Evolutionary conservation across 2,113 vertebrate species (phyloP).

Genomic region (Chelonoidis abingdonii): DNA sequence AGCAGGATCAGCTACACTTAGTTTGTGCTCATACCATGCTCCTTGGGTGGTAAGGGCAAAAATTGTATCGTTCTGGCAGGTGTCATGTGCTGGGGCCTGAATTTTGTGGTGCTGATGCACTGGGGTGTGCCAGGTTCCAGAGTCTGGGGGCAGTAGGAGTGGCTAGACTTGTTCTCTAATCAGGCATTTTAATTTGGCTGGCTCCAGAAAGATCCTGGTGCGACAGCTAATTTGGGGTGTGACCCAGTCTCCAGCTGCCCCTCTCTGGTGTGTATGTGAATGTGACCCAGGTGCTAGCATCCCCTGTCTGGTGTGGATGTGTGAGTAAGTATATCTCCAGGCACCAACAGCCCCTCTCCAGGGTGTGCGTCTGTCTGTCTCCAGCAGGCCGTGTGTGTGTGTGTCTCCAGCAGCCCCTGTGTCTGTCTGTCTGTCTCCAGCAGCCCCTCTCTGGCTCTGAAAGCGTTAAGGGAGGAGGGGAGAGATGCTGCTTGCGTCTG

Average conservation of each 20-base stretch:
- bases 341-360: not conserved
- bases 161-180: not conserved
- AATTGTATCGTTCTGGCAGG: not conserved
- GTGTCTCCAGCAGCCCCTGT: fast-evolving
- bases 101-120: not conserved
- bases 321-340: not conserved
- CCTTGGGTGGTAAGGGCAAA: not conserved
- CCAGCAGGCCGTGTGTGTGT: not conserved
- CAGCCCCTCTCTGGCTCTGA: slow-evolving; percentile 1
- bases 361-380: not conserved
- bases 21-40: not conserved
- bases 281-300: not conserved
- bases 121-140: not conserved
- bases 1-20: not conserved
- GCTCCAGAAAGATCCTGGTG: fast-evolving
- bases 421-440: not conserved
- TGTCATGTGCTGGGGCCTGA: not conserved
- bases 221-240: fast-evolving
- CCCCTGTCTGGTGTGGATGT: not conserved
- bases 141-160: not conserved
- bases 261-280: not conserved
- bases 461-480: slow-evolving; percentile 68
- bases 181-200: not conserved
- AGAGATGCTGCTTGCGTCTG: slow-evolving; percentile 72
- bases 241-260: fast-evolving